Percentiles rank a stretch among this genome's conserved stretches.
Conservation (phyloP, 2,888 invertebrate species). For the Rhynchonema sp. region DNA sequence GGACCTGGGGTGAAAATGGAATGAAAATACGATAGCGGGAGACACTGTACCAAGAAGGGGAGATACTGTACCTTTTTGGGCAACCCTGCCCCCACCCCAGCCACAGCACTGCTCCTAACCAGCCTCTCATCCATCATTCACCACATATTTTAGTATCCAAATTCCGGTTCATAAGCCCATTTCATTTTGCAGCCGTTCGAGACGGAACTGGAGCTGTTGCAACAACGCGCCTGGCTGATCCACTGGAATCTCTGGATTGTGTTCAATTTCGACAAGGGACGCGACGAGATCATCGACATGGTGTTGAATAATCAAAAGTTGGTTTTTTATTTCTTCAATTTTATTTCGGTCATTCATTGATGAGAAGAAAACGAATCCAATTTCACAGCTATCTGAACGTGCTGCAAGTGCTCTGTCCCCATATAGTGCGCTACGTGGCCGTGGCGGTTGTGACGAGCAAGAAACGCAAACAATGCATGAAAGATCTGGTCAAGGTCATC, state of each 20-base stretch:
- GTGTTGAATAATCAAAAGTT: constrained; percentile 48
- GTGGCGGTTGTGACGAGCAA: constrained; percentile 93
- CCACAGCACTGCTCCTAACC: not conserved
- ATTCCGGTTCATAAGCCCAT: too few relatives aligned
- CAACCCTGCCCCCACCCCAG: too few relatives aligned
- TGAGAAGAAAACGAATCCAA: not conserved
- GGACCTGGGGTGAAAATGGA: too few relatives aligned
- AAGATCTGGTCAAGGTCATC: constrained; percentile 89
- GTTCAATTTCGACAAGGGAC: constrained; percentile 89
- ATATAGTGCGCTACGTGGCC: constrained; percentile 86
- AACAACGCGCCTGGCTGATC: constrained; percentile 94
- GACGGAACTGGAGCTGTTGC: constrained; percentile 59
- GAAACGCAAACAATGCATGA: constrained; percentile 54
- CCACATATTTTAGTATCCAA: not conserved
- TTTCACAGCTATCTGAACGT: constrained; percentile 67
- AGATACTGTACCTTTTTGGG: too few relatives aligned
- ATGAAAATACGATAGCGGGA: too few relatives aligned
- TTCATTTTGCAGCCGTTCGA: constrained; percentile 40
- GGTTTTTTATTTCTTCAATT: not conserved
- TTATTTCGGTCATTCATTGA: not conserved
- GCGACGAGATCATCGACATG: constrained; percentile 93
- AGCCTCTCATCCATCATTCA: not conserved
- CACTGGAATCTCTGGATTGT: constrained; percentile 98
- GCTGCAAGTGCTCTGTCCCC: constrained; percentile 97
- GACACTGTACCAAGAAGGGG: too few relatives aligned